Evolutionary conservation across 1,140 invertebrate genomes (phyloP).

Genomic region (Diorhabda carinulata): DNA sequence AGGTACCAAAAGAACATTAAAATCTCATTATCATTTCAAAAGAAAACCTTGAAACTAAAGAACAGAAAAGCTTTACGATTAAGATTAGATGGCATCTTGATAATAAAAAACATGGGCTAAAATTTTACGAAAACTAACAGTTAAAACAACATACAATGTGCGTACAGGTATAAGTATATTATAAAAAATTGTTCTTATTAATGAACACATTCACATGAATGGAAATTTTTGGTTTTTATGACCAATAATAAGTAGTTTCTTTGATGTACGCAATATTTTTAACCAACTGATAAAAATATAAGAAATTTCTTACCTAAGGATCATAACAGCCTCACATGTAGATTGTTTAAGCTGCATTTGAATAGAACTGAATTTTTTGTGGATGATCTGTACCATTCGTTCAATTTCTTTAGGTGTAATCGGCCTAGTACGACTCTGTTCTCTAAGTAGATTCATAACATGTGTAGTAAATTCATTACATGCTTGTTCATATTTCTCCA

Average conservation of each 20-base stretch:
- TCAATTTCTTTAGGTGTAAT: conserved; percentile 96
- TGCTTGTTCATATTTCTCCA: conserved; percentile 71
- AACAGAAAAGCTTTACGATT: too few relatives aligned
- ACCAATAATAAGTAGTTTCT: conserved; percentile 1
- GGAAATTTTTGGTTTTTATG: too few relatives aligned
- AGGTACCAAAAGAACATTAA: too few relatives aligned
- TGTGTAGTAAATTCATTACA: conserved; percentile 99
- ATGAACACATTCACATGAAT: too few relatives aligned
- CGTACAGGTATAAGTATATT: too few relatives aligned
- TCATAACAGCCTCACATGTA: conserved; percentile 99
- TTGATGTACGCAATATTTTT: not conserved
- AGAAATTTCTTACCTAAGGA: conserved; percentile 61
- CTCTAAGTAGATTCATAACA: conserved; percentile 95
- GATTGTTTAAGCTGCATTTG: conserved; percentile 99
- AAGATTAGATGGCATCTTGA: too few relatives aligned
- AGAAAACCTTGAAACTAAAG: too few relatives aligned
- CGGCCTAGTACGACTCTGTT: conserved; percentile 94
- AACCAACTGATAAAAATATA: not conserved
- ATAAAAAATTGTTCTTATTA: too few relatives aligned
- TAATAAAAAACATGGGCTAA: too few relatives aligned
- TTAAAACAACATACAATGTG: too few relatives aligned
- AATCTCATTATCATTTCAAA: too few relatives aligned
- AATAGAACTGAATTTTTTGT: conserved; percentile 99
- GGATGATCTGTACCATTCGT: conserved; percentile 99
- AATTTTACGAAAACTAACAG: too few relatives aligned